Base-by-base conservation (phyloP, 2,888 invertebrate genomes). In the Noctua pronuba region DNA sequence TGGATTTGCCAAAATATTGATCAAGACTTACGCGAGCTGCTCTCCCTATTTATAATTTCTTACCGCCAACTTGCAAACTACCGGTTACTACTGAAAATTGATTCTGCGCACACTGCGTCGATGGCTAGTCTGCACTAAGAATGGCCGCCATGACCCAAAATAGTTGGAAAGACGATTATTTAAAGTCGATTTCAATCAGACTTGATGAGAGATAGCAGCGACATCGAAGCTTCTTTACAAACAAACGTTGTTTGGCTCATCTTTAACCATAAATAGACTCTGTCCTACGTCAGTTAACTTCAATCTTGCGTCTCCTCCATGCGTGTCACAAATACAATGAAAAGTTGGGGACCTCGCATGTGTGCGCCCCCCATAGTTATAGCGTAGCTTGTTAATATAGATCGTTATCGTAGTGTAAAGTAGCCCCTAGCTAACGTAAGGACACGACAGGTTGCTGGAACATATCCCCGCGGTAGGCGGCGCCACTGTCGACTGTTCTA, bases 351-450 rank as follows among this genome's bases (percentile, higher is more conserved):
- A 13, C 13, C 62, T 38, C 60, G 77, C 82, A 31, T 75, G 77
- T 84, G 69, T 78, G 73, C 77, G 73, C 16, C 55, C 68, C 72
- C 76, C 70, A 52, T 79, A 83, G 78, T 44, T 66, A 80, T 86
- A 85, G 82, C 71, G 52, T 89, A 89, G 86, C 86, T 88, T 89
- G 89, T 90, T 92, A 89, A 88, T 89, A 86, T 92, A 94, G 91
- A 91, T 91, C 91, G 91, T 93, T 94, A 91, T 88, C 80, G 85
- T 93, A 93, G 90, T 87, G 82, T 91, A 90, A 79, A 82, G 68
- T 91, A 91, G 87, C 74, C 87, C 81, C 18, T 89, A 77, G 77
- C 65, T 74, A 73, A 75, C 64, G 60, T 88, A 76, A 87, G 88
- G 79, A 81, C 84, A 85, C 82, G 86, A 90, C 89, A 82, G 86